These are phyloP conservation scores for Drosophila parabipectinata DNA, from an alignment of 1,140 invertebrate species.

Conservation along the genomic window DNA sequence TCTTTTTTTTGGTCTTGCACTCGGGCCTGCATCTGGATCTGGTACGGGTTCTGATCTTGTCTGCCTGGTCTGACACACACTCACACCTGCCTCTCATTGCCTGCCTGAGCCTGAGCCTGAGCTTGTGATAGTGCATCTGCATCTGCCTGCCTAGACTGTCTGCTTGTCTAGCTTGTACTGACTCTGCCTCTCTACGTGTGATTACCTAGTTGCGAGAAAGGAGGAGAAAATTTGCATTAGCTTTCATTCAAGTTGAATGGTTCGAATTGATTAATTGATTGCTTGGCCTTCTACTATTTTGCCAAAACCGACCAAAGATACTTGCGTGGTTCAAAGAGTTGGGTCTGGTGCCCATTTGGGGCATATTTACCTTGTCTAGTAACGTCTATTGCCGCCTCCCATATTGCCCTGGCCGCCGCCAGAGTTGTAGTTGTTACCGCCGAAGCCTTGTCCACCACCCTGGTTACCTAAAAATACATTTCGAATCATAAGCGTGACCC, in stretches of 20 bases:
- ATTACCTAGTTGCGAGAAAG: slow-evolving; percentile 81
- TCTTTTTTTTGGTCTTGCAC: slow-evolving; percentile 30
- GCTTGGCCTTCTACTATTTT: slow-evolving; percentile 33
- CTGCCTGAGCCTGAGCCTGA: slow-evolving; percentile 61
- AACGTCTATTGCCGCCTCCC: slow-evolving; percentile 81
- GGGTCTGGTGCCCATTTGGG: neutral
- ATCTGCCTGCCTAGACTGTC: slow-evolving; percentile 75
- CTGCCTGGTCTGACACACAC: slow-evolving; percentile 62
- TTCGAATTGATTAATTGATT: slow-evolving; percentile 31
- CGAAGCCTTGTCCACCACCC: slow-evolving; percentile 64
- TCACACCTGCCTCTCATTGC: slow-evolving; percentile 63
- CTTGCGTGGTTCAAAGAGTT: slow-evolving; percentile 38
- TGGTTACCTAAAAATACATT: slow-evolving; percentile 67
- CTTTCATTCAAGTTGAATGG: slow-evolving; percentile 34
- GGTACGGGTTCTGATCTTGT: slow-evolving; percentile 48
- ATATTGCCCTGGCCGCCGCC: slow-evolving; percentile 73
- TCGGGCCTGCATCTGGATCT: slow-evolving; percentile 30
- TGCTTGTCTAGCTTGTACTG: slow-evolving; percentile 79
- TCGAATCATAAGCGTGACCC: neutral
- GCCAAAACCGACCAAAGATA: slow-evolving; percentile 35
- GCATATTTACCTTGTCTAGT: slow-evolving; percentile 74
- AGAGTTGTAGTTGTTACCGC: slow-evolving; percentile 67
- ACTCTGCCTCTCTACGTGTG: slow-evolving; percentile 54
- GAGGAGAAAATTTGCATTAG: slow-evolving; percentile 77
- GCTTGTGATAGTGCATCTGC: slow-evolving; percentile 47